Base-by-base conservation (phyloP, 2,888 invertebrate genomes). In the Acleris literana region DNA sequence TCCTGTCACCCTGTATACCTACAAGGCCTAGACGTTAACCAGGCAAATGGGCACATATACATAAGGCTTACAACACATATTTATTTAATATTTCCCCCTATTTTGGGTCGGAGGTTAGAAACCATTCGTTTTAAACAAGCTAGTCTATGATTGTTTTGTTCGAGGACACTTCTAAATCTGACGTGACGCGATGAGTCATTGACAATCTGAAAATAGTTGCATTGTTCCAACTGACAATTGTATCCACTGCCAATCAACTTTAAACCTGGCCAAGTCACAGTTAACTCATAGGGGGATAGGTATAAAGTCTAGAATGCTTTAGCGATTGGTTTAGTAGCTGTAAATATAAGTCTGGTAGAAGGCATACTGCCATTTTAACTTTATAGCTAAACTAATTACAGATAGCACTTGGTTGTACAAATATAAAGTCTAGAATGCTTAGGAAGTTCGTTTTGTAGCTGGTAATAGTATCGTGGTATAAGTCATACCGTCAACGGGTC, bases 131-230 rank as follows among this genome's bases (percentile, higher is more conserved):
- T 1, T 5, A 29, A 25, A 44, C 9, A 48, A 18, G 16, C 18
- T 22, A 46, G 2, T 39, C 18, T 16, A 46, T 57, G 25, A 46
- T 66, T 62, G 52, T 22, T 66, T 57, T 39, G 57, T 52, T 57
- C 63, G 65, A 52, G 68, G 16, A 43, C 69, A 75, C 66, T 68
- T 72, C 71, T 72, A 74, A 71, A 71, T 74, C 69, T 71, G 71
- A 76, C 68, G 69, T 71, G 68, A 70, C 65, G 70, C 46, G 65
- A 70, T 84, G 85, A 85, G 79, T 83, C 83, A 85, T 76, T 81
- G 77, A 78, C 77, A 70, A 72, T 72, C 76, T 79, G 73, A 72
- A 82, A 84, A 83, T 84, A 84, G 79, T 76, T 69, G 76, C 78
- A 83, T 84, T 85, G 83, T 84, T 65, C 60, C 57, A 63, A 64